These are phyloP conservation scores for Taeniopygia guttata DNA, from an alignment of 2,797 vertebrate genomes.

Conservation along the genomic window DNA sequence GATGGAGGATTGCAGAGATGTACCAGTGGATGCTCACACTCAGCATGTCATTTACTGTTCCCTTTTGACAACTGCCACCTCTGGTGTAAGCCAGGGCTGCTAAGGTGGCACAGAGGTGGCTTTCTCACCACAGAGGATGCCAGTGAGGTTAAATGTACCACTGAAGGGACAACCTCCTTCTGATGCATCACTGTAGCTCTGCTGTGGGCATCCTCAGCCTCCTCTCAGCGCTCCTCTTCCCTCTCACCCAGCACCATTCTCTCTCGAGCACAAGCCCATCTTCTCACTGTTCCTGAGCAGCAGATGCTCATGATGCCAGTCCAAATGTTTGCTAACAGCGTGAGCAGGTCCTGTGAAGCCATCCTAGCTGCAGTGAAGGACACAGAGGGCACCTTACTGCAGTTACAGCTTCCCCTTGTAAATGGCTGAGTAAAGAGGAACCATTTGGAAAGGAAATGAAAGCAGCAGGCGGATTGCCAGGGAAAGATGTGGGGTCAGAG, in stretches of 20 bases:
- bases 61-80: not conserved
- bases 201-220: not conserved
- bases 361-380: not conserved
- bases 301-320: not conserved
- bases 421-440: not conserved
- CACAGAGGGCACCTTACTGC: not conserved
- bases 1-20: accelerated
- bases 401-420: not conserved
- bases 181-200: not conserved
- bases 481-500: not conserved
- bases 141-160: not conserved
- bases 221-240: not conserved
- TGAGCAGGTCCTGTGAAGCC: not conserved
- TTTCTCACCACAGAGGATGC: not conserved
- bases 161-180: not conserved
- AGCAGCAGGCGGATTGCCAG: not conserved
- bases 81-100: not conserved
- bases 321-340: not conserved
- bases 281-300: not conserved
- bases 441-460: not conserved
- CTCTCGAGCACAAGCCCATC: not conserved
- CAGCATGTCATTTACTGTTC: not conserved
- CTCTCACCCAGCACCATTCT: not conserved
- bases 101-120: not conserved
- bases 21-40: slow-evolving; percentile 6